These are phyloP conservation scores for Enteromius argenteus DNA, from an alignment of 2,797 vertebrate genomes.

Conservation along the genomic window DNA sequence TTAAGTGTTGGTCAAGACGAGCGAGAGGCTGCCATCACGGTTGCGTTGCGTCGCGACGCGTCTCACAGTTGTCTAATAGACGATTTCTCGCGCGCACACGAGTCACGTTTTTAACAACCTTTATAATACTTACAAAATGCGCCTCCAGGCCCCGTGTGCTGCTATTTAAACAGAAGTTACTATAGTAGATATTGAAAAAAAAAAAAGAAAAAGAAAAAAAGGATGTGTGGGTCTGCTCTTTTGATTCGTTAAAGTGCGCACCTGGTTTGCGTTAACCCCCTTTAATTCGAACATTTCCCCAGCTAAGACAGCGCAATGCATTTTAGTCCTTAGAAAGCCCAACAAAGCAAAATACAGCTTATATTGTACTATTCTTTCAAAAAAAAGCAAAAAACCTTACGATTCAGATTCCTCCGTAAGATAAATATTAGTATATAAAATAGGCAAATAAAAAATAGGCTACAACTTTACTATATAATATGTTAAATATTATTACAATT, in stretches of 20 bases:
- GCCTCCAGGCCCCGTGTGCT: background rate
- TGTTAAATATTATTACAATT: too few relatives aligned
- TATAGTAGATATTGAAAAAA: too few relatives aligned
- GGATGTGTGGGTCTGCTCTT: slow-evolving; percentile 1
- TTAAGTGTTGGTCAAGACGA: background rate
- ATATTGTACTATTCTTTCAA: background rate
- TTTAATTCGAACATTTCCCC: background rate
- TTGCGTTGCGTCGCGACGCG: background rate
- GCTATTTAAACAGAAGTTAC: too few relatives aligned
- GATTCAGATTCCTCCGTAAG: too few relatives aligned
- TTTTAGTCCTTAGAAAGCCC: background rate
- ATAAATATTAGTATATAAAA: too few relatives aligned
- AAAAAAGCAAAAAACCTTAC: too few relatives aligned
- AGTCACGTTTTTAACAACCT: background rate
- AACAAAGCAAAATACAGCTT: background rate
- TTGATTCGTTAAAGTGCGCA: slow-evolving; percentile 56
- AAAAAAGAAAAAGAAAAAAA: background rate
- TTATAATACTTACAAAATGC: background rate
- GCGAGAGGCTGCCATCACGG: background rate
- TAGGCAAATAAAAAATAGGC: too few relatives aligned
- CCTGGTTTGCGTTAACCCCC: slow-evolving; percentile 74
- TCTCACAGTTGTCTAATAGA: background rate
- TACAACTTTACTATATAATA: too few relatives aligned
- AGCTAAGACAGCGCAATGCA: background rate
- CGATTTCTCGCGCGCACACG: background rate